A percentile compares a stretch with the other conserved stretches of the same genome.
Conservation (phyloP, 64 coral and sea anemone genomes). For the Montipora cactus region DNA sequence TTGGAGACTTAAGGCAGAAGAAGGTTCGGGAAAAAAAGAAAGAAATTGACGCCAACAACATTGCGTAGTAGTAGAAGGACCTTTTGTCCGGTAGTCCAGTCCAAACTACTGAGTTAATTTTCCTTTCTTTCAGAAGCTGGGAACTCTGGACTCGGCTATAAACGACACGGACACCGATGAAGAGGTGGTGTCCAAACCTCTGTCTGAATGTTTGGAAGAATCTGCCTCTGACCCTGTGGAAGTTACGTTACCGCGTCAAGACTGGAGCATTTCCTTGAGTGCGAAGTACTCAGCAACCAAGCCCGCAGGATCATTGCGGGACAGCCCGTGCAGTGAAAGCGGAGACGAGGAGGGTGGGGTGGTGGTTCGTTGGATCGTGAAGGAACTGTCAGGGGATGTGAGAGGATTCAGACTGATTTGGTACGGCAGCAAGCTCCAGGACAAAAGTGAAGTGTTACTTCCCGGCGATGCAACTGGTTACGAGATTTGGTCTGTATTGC, state of each 20-base stretch:
- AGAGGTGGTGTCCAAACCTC: conserved; percentile 44
- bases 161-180: conserved; percentile 66
- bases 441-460: conserved; percentile 30
- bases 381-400: conserved; percentile 1
- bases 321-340: conserved; percentile 22
- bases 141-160: neutral
- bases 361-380: conserved; percentile 54
- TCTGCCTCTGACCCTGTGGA: conserved; percentile 72
- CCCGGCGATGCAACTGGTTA: conserved; percentile 5
- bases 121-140: neutral
- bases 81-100: too few species aligned
- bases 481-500: conserved; percentile 59
- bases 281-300: conserved; percentile 47
- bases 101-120: neutral
- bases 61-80: too few species aligned
- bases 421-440: conserved; percentile 15
- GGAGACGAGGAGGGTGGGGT: conserved; percentile 67
- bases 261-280: conserved; percentile 51
- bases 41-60: too few species aligned
- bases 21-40: too few species aligned
- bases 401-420: conserved; percentile 59
- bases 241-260: conserved; percentile 74
- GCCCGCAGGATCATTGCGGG: conserved; percentile 15
- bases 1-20: too few species aligned
- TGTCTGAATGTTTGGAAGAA: conserved; percentile 66